Conservation (phyloP, 1,140 invertebrate species). For the Charaxes varanes region DNA sequence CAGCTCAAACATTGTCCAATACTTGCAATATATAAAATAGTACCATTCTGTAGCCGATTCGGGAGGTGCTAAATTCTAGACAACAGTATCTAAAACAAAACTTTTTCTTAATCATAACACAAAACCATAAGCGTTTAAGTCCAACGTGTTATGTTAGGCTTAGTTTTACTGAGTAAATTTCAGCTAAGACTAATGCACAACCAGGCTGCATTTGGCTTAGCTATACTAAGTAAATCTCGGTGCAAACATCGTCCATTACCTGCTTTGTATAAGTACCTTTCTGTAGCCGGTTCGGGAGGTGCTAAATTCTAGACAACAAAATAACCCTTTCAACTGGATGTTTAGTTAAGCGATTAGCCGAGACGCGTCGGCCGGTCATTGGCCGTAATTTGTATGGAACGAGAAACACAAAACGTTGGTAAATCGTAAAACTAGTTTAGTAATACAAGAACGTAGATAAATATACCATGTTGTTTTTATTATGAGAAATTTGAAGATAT, state of each 20-base stretch:
- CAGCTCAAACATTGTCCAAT: too few relatives aligned
- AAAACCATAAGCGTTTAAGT: too few relatives aligned
- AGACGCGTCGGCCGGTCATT: constrained; percentile 30
- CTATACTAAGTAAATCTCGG: too few relatives aligned
- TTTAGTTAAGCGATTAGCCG: constrained; percentile 39
- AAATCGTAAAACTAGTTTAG: constrained; percentile 10
- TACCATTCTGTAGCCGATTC: constrained; percentile 1
- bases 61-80: too few relatives aligned
- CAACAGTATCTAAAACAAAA: too few relatives aligned
- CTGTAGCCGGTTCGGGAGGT: constrained; percentile 18
- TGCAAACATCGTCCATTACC: too few relatives aligned
- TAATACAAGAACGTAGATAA: constrained; percentile 12
- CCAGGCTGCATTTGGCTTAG: too few relatives aligned
- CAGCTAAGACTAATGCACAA: too few relatives aligned
- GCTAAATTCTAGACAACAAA: constrained; percentile 32
- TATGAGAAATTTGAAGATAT: not conserved
- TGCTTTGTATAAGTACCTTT: not conserved
- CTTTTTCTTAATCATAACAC: too few relatives aligned
- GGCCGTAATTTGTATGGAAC: constrained; percentile 29
- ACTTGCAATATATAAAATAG: not conserved
- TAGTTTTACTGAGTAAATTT: too few relatives aligned
- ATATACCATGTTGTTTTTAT: not conserved
- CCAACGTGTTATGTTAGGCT: too few relatives aligned
- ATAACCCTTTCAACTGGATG: constrained; percentile 26
- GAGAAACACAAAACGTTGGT: constrained; percentile 18